Evolutionary conservation across 2,888 invertebrate genomes (phyloP), one percentile per base, ranked within the genome.

Genomic region (Cephus nigrinus): DNA sequence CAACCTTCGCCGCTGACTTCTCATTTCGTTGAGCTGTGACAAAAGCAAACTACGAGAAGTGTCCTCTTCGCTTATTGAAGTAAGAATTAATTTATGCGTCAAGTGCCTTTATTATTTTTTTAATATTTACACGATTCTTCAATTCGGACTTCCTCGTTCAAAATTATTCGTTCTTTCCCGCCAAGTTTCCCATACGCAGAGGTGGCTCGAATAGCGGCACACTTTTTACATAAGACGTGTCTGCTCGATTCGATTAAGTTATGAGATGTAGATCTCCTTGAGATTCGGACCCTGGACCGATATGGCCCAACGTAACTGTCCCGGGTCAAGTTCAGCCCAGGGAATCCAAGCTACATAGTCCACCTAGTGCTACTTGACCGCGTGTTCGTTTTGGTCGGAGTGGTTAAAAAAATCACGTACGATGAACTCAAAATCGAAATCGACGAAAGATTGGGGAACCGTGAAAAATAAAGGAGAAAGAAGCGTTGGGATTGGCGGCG

Each of bases 1-100:
- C 79, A 82, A 84, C 55, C 55, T 55, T 55, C 55, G 23, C 55
- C 9, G 55, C 23, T 55, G 55, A 55, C 55, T 55, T 55, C 55
- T 55, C 55, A 55, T 55, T 55, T 55, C 55, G 55, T 55, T 23
- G 55, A 55, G 55, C 55, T 55, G 55, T 55, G 55, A 55, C 55
- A 55, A 55, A 55, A 23, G 55, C 55, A 23, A 55, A 9, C 55
- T 55, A 23, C 9, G 23, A 23, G 55, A 55, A 55, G 55, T 55
- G 55, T 55, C 55, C 55, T 23, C 55, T 23, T 55, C 2, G 1
- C 2, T 23, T 23, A 23, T 55, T 55, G 55, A 55, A 55, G 23
- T 55, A 23, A 2, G 55, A 55, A 55, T 55, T 55, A 55, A 55
- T 55, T 55, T 55, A 55, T 55, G 55, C 55, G 55, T 55, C 55